A percentile compares a stretch with the other conserved stretches of the same genome.
Evolutionary conservation across 2,113 vertebrate species (phyloP).

Genomic region (Tautogolabrus adspersus): DNA sequence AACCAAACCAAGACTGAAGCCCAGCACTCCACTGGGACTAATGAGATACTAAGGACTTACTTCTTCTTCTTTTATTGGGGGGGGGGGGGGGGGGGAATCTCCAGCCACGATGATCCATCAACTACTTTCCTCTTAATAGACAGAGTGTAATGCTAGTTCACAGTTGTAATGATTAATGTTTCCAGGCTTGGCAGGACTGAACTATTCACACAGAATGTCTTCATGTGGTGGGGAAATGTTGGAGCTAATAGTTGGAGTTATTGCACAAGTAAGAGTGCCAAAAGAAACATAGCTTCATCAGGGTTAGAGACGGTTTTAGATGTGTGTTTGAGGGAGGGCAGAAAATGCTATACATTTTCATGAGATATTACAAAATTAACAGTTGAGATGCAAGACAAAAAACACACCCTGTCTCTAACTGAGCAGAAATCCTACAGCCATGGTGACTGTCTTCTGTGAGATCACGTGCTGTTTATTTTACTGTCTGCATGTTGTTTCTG

Average conservation of each 20-base stretch:
- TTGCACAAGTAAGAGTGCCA: slow-evolving; percentile 40
- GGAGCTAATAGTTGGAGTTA: slow-evolving; percentile 48
- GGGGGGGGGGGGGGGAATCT: slow-evolving; percentile 16
- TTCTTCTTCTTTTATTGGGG: slow-evolving; percentile 64
- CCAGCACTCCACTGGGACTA: slow-evolving; percentile 50
- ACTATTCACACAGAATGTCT: slow-evolving; percentile 36
- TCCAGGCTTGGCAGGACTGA: slow-evolving; percentile 49
- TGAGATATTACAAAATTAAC: not conserved
- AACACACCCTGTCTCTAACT: not conserved
- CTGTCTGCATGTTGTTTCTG: slow-evolving; percentile 50
- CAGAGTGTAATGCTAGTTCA: slow-evolving; percentile 36
- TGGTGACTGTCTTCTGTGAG: slow-evolving; percentile 21
- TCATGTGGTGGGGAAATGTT: slow-evolving; percentile 23
- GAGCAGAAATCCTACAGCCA: slow-evolving; percentile 26
- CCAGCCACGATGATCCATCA: slow-evolving; percentile 66
- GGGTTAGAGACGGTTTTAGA: not conserved
- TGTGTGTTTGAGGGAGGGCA: slow-evolving; percentile 16
- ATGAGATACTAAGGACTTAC: slow-evolving; percentile 70
- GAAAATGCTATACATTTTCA: slow-evolving; percentile 27
- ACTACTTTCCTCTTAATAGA: slow-evolving; percentile 60
- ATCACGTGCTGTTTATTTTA: slow-evolving; percentile 49
- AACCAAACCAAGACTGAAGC: slow-evolving; percentile 50
- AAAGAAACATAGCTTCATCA: slow-evolving; percentile 48
- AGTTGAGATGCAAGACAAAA: not conserved
- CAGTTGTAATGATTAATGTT: slow-evolving; percentile 65